These are phyloP conservation scores for Saccopteryx bilineata DNA, from an alignment of 2,113 vertebrate species.

Conservation along the genomic window DNA sequence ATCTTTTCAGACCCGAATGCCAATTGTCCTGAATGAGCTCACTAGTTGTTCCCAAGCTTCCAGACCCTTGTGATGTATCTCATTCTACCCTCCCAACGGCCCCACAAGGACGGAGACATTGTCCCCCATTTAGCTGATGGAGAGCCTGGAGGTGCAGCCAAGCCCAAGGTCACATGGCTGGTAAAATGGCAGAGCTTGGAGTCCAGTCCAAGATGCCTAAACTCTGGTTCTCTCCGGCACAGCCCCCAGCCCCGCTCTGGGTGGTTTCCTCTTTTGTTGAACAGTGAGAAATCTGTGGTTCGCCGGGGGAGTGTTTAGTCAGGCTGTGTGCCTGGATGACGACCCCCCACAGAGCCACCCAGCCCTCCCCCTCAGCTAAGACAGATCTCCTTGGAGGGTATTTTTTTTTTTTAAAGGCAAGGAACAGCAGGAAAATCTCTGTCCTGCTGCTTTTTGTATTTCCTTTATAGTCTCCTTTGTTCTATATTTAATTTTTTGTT, in stretches of 20 bases:
- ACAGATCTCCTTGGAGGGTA: background rate
- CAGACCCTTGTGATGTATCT: background rate
- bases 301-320: background rate
- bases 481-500: constrained; percentile 69
- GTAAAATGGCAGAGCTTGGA: too few species aligned
- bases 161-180: accelerated
- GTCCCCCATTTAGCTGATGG: background rate
- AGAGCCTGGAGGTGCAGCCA: background rate
- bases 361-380: background rate
- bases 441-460: background rate
- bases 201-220: background rate
- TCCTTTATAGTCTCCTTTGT: constrained; percentile 41
- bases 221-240: accelerated
- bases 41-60: background rate
- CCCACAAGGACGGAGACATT: background rate
- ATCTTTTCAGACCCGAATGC: background rate
- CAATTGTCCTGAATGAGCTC: background rate
- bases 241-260: background rate
- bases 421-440: constrained; percentile 48
- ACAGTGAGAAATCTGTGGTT: accelerated
- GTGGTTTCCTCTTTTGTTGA: background rate
- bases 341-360: constrained; percentile 53
- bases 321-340: accelerated
- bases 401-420: constrained; percentile 65
- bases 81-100: background rate